phyloP scores from a whole-genome alignment of 2,888 invertebrate species.

The Cataglyphis rosenhaueri region DNA sequence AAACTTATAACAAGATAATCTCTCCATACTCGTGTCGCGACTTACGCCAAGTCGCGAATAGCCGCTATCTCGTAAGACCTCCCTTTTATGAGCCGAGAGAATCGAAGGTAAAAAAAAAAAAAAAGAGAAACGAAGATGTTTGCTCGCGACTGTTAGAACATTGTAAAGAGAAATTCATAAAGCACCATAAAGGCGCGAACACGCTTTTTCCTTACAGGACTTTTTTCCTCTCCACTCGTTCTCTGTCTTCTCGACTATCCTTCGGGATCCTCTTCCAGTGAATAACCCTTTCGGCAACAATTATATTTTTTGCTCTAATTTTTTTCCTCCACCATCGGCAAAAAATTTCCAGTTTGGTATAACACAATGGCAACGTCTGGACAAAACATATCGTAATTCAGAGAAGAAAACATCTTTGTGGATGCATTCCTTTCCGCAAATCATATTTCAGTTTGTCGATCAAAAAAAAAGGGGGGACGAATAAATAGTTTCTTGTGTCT shows the following conservation, averaged over 20 bases:
- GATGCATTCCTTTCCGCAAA: slow-evolving; percentile 1
- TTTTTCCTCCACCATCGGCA: neutral
- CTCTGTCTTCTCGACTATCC: too few species aligned
- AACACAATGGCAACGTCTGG: neutral
- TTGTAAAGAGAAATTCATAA: slow-evolving; percentile 75
- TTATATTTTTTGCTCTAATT: slow-evolving; percentile 22
- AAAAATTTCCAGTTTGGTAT: neutral
- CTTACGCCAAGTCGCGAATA: slow-evolving; percentile 40
- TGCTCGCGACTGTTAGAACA: slow-evolving; percentile 33
- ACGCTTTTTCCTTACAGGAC: slow-evolving; percentile 40
- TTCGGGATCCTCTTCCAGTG: neutral
- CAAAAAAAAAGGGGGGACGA: neutral
- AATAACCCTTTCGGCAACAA: neutral
- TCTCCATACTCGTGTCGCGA: slow-evolving; percentile 62
- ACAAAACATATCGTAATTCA: neutral
- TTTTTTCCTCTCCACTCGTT: neutral
- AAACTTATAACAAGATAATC: slow-evolving; percentile 66
- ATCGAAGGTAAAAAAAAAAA: slow-evolving; percentile 44
- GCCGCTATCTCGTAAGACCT: neutral
- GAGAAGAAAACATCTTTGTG: neutral
- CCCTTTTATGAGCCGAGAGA: slow-evolving; percentile 5
- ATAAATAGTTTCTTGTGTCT: neutral
- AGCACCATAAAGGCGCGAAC: slow-evolving; percentile 65
- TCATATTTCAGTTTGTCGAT: neutral
- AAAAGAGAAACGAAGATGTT: neutral